A percentile compares a stretch with the other conserved stretches of the same genome.
These are phyloP conservation scores for Oriolus oriolus DNA, from an alignment of 2,113 vertebrate species.

Conservation along the genomic window DNA sequence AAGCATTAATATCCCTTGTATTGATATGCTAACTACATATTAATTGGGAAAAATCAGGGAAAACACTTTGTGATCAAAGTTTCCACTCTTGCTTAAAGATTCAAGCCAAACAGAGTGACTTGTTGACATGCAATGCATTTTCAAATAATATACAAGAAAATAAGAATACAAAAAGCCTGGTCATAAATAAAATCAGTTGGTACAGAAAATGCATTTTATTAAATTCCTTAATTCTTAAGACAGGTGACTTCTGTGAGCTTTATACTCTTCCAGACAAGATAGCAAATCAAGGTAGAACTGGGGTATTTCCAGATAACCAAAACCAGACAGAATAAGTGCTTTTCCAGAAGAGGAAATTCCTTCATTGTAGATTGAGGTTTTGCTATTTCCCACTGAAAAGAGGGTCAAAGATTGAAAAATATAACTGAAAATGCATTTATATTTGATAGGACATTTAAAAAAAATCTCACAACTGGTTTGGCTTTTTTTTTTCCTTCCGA, in stretches of 20 bases:
- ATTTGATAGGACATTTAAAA: not conserved
- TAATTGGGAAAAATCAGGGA: not conserved
- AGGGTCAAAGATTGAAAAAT: not conserved
- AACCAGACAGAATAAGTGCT: not conserved
- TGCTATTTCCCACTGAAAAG: not conserved
- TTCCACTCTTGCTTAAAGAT: not conserved
- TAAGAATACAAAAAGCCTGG: not conserved
- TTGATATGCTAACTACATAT: not conserved
- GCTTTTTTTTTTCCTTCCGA: not conserved
- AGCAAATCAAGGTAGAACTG: not conserved
- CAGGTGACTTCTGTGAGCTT: not conserved
- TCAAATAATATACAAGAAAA: not conserved
- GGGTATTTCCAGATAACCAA: not conserved
- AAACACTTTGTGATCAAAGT: not conserved
- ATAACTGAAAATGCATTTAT: not conserved
- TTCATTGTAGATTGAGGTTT: not conserved
- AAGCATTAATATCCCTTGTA: not conserved
- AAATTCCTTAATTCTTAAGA: not conserved
- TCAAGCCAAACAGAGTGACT: not conserved
- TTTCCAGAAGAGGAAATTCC: not conserved
- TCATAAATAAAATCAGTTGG: not conserved
- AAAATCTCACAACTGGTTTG: not conserved
- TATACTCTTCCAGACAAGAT: not conserved
- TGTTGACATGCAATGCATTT: not conserved
- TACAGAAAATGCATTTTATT: not conserved